Percentiles rank a stretch among this genome's conserved stretches.
Evolutionary conservation across 2,888 invertebrate species (phyloP).

Genomic region (Scaeva pyrastri): DNA sequence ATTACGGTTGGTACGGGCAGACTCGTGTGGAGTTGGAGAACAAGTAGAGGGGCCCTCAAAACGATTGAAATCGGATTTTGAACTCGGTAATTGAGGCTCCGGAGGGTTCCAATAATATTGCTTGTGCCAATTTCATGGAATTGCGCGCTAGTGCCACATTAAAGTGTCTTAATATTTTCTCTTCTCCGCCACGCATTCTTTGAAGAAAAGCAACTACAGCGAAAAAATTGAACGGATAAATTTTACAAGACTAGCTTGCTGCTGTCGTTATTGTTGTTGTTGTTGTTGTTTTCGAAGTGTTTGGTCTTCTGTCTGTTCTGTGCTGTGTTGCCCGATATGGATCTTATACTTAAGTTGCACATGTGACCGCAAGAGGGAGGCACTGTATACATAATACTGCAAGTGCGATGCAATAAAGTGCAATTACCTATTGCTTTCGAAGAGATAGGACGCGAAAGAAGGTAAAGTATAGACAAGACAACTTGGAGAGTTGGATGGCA

Average conservation of each 20-base stretch:
- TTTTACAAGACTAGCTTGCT: conserved; percentile 48
- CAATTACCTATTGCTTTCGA: conserved; percentile 40
- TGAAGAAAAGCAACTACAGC: conserved; percentile 20
- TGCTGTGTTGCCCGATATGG: conserved; percentile 58
- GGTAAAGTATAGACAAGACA: not conserved
- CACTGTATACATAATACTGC: conserved; percentile 14
- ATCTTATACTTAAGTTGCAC: conserved; percentile 52
- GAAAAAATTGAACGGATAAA: conserved; percentile 26
- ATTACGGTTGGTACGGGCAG: not conserved
- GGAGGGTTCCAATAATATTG: conserved; percentile 63
- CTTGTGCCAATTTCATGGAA: conserved; percentile 72
- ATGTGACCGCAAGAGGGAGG: conserved; percentile 40
- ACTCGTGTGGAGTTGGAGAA: conserved; percentile 11
- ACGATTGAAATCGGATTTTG: conserved; percentile 65
- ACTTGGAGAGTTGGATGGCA: conserved; percentile 7
- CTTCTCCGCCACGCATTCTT: conserved; percentile 49
- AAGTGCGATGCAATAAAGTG: conserved; percentile 58
- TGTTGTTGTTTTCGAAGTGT: too few species aligned
- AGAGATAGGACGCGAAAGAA: conserved; percentile 17
- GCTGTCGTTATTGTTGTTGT: conserved; percentile 10
- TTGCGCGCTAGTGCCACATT: conserved; percentile 69
- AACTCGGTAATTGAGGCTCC: conserved; percentile 71
- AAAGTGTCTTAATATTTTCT: conserved; percentile 72
- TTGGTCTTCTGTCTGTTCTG: too few species aligned
- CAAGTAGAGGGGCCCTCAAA: conserved; percentile 26